Conservation (phyloP, 2,797 vertebrate species). For the Galaxias olidus region DNA sequence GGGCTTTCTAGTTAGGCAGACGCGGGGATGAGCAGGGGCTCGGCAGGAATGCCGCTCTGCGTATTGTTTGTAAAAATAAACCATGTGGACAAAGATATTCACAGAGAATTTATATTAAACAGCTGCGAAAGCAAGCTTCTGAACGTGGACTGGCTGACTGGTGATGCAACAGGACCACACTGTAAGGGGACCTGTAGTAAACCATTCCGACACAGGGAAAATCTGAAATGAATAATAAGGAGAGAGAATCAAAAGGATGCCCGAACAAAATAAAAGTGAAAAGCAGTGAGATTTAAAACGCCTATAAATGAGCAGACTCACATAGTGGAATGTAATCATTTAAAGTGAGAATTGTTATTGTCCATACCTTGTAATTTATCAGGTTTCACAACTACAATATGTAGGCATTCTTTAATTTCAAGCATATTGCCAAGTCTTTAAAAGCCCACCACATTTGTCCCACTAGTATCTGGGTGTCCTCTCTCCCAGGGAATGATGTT, state of each 20-base stretch:
- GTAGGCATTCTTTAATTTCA: no score
- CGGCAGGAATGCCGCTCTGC: constrained; percentile 85
- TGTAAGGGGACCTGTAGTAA: constrained; percentile 64
- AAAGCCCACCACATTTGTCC: not conserved
- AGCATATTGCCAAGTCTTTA: not conserved
- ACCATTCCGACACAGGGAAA: constrained; percentile 32
- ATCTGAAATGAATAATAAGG: constrained; percentile 11
- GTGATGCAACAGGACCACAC: constrained; percentile 87
- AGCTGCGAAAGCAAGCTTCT: constrained; percentile 98
- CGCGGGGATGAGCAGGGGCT: constrained; percentile 60
- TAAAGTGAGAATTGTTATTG: constrained; percentile 24
- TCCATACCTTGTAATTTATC: no score
- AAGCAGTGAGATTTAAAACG: no score
- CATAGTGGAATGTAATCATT: no score
- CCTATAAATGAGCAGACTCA: no score
- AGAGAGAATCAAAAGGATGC: not conserved
- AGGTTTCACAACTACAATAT: no score
- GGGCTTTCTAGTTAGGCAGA: constrained; percentile 71
- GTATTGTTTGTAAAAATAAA: constrained; percentile 99
- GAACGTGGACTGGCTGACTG: constrained; percentile 65
- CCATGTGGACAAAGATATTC: constrained; percentile 91
- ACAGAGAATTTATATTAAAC: constrained; percentile 94
- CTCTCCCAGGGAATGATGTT: not conserved
- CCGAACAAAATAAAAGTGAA: no score
- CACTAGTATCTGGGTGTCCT: not conserved